phyloP scores from a whole-genome alignment of 2,797 vertebrate genomes.

The Dryobates pubescens region DNA sequence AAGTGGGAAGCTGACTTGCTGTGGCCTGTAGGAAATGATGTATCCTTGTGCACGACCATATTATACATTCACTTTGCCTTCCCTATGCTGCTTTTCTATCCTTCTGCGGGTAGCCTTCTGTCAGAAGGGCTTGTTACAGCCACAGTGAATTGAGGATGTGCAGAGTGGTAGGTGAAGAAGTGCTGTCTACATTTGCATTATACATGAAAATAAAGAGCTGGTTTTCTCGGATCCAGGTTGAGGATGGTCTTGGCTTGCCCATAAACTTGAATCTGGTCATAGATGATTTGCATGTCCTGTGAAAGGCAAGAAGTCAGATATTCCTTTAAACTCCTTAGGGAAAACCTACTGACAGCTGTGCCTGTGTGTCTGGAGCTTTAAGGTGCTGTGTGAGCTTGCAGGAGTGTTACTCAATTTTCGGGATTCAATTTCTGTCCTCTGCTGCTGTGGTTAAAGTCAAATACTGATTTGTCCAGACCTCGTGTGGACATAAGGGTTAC shows the following conservation, averaged over 20 bases:
- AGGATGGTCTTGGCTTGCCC: neutral
- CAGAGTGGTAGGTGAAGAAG: neutral
- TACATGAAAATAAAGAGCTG: neutral
- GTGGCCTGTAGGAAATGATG: neutral
- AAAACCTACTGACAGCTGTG: neutral
- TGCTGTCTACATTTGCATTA: neutral
- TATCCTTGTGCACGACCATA: neutral
- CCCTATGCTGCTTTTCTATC: neutral
- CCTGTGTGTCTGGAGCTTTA: neutral
- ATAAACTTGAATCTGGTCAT: neutral
- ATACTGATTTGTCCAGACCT: neutral
- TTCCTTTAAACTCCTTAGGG: neutral
- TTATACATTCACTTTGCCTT: neutral
- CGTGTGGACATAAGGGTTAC: neutral
- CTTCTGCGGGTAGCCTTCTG: neutral
- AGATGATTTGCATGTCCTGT: neutral
- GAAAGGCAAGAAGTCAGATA: neutral
- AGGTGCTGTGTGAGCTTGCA: neutral
- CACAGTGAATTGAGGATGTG: neutral
- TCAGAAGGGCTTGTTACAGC: neutral
- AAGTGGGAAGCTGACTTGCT: neutral
- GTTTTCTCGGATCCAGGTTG: accelerated
- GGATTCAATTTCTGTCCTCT: neutral
- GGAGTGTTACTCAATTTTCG: neutral
- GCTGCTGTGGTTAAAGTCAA: neutral